Evolutionary conservation across 2,888 invertebrate genomes (phyloP).

Genomic region (Apocheima hispidaria): DNA sequence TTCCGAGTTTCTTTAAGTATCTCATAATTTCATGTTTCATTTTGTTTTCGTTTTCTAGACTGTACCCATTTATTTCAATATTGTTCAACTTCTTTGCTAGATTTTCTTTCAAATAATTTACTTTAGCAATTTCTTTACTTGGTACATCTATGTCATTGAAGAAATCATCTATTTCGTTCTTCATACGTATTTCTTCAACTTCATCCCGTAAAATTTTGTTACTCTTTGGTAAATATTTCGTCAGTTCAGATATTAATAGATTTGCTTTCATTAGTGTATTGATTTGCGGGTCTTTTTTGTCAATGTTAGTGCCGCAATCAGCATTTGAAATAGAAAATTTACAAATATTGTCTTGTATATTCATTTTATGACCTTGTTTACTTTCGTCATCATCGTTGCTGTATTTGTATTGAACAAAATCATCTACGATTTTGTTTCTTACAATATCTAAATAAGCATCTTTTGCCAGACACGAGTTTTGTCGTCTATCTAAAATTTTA

Average conservation of each 20-base stretch:
- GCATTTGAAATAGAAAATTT: conserved; percentile 43
- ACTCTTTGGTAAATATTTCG: conserved; percentile 57
- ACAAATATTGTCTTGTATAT: conserved; percentile 54
- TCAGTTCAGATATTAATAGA: conserved; percentile 64
- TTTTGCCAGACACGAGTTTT: conserved; percentile 43
- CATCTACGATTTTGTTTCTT: conserved; percentile 61
- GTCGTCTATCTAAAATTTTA: conserved; percentile 52
- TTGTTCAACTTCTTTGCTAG: conserved; percentile 61
- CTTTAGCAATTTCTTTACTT: conserved; percentile 36
- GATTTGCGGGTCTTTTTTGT: conserved; percentile 18
- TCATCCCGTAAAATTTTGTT: conserved; percentile 57
- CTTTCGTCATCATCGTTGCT: conserved; percentile 53
- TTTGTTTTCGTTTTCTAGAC: conserved; percentile 49
- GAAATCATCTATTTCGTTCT: conserved; percentile 59
- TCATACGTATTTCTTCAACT: conserved; percentile 64
- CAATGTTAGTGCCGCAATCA: conserved; percentile 8
- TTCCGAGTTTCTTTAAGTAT: conserved; percentile 54
- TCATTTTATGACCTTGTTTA: conserved; percentile 54
- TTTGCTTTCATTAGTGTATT: conserved; percentile 58
- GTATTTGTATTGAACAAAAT: conserved; percentile 61
- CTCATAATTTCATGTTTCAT: conserved; percentile 60
- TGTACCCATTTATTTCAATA: conserved; percentile 58
- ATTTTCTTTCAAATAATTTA: conserved; percentile 49
- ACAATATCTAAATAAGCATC: conserved; percentile 47
- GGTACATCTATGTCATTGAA: conserved; percentile 51